Base-by-base conservation (phyloP, 2,797 vertebrate genomes). In the Centropyge bicolor region DNA sequence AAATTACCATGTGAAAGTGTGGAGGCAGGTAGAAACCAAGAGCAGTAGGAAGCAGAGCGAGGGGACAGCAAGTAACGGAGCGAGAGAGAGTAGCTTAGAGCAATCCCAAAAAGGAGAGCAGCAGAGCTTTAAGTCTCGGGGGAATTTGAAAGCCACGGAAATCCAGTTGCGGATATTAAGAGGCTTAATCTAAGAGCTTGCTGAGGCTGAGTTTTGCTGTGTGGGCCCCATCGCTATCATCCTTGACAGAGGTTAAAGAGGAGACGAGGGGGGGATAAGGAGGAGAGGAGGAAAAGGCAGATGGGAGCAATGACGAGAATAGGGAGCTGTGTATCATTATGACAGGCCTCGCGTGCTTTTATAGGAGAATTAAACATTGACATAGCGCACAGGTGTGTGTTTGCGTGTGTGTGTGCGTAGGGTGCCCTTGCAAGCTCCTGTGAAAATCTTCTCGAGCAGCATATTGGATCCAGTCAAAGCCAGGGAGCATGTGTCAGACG, bases 151-250 rank as follows among this genome's bases (percentile, higher is more conserved):
- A 95, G 91, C 92, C 86, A 87, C 84, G 90, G 91, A 93, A 94
- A 95, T 94, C 93, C 92, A 93, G 93, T 92, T 91, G 93, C 81
- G 87, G 93, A 94, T 95, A 94, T 95, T 95, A 96, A 95, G 94
- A 95, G 91, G 95, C 95, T 96, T 95, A 95, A 94, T 93, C 87
- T 93, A 86, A 93, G 91, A 93, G 92, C 90, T 91, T 89, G 91
- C 90, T 90, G 91, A 95, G 91, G 92, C 88, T 90, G 89, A 90
- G 86, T 92, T 94, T 91, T 94, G 88, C 91, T 92, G 93, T 89
- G 89, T 92, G 88, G 91, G 91, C 88, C 89, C 88, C 93, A 86
- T 92, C 91, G 87, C 91, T 88, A 91, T 95, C 91, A 94, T 94
- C 91, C 90, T 82, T 92, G 90, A 93, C 89, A 92, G 84, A 93